phyloP scores from a whole-genome alignment of 2,113 vertebrate species.

The Ophthalmolycus amberensis region DNA sequence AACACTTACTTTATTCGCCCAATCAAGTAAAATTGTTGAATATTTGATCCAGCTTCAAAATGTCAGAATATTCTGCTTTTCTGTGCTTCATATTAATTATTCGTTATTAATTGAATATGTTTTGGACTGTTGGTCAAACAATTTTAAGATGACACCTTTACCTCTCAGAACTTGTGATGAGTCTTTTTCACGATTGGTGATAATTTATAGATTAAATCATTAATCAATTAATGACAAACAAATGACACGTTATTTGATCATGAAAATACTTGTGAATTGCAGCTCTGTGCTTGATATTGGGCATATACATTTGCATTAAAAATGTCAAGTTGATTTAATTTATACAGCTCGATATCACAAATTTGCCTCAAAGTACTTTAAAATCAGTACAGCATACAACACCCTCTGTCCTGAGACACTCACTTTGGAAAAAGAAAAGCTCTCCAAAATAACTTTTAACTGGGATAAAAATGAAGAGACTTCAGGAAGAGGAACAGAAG shows the following conservation, averaged over 20 bases:
- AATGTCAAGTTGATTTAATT: background rate
- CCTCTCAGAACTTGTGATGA: background rate
- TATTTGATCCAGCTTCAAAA: background rate
- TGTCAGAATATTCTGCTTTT: background rate
- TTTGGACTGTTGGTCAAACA: background rate
- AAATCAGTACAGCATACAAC: background rate
- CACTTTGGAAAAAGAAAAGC: background rate
- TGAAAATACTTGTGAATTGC: background rate
- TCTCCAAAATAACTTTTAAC: background rate
- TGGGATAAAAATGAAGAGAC: too few species aligned
- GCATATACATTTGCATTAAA: background rate
- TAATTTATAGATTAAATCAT: background rate
- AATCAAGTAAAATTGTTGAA: background rate
- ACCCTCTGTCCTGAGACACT: background rate
- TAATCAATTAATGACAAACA: background rate
- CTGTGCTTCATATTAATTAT: background rate
- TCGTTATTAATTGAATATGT: background rate
- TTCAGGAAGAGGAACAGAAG: too few species aligned
- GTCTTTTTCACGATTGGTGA: background rate
- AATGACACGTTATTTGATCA: too few species aligned
- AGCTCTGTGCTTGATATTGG: background rate
- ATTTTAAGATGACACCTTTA: background rate
- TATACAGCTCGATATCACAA: background rate
- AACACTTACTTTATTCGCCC: background rate
- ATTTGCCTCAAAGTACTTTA: background rate